Percentiles rank a stretch among this genome's conserved stretches.
phyloP scores from a whole-genome alignment of 2,797 vertebrate species.

The Chelonia mydas region DNA sequence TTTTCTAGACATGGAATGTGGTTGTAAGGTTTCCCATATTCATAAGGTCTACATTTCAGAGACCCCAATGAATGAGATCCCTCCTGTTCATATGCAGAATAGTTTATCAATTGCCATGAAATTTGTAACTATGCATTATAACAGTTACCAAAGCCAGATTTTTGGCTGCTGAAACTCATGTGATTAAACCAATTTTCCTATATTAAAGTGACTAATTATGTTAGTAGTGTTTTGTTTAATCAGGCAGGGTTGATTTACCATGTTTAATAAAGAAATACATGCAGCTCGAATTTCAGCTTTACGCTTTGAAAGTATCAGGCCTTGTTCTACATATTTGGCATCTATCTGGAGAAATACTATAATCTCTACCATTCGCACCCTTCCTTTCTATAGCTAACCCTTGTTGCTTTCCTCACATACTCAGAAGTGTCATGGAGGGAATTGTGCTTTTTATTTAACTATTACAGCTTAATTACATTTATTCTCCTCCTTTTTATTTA shows the following conservation, averaged over 20 bases:
- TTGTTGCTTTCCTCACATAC: neutral
- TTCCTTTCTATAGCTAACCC: neutral
- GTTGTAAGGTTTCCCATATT: constrained; percentile 8
- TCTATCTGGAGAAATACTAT: neutral
- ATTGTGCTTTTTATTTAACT: neutral
- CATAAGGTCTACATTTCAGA: constrained; percentile 33
- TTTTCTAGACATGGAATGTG: constrained; percentile 32
- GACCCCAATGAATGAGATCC: constrained; percentile 25
- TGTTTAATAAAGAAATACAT: constrained; percentile 35
- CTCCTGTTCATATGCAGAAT: neutral
- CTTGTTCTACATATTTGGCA: neutral
- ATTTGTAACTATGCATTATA: neutral
- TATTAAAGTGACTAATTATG: constrained; percentile 65
- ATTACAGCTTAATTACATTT: neutral
- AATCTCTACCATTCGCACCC: neutral
- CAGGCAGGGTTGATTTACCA: constrained; percentile 37
- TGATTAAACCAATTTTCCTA: constrained; percentile 53
- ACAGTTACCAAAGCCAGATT: constrained; percentile 33
- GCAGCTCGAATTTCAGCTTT: constrained; percentile 35
- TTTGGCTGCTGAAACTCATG: constrained; percentile 62
- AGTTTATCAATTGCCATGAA: constrained; percentile 36
- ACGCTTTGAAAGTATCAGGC: constrained; percentile 2
- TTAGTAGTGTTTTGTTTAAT: constrained; percentile 39
- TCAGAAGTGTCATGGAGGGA: neutral
- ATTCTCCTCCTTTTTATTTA: neutral